phyloP scores from a whole-genome alignment of 1,140 invertebrate genomes.

The Pectinophora gossypiella region DNA sequence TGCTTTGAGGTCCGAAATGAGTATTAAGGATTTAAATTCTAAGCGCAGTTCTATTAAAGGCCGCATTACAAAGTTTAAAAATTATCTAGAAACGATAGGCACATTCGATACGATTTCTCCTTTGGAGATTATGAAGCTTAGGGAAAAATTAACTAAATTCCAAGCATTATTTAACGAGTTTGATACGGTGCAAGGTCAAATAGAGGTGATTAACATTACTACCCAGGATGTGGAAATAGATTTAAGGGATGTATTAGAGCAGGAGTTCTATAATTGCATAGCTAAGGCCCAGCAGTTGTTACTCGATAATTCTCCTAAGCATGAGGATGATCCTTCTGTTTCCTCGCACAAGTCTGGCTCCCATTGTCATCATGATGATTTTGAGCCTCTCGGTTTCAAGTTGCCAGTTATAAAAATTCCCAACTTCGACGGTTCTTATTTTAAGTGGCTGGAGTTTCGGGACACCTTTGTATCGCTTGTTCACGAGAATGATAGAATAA shows the following conservation, averaged over 20 bases:
- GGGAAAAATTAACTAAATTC: not conserved
- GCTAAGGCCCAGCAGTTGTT: not conserved
- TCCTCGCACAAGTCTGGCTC: not conserved
- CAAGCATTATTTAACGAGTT: not conserved
- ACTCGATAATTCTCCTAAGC: not conserved
- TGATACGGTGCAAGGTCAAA: not conserved
- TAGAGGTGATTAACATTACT: not conserved
- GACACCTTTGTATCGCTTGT: no score
- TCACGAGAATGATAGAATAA: no score
- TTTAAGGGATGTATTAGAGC: not conserved
- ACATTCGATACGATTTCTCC: not conserved
- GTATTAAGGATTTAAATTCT: not conserved
- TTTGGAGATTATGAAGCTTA: not conserved
- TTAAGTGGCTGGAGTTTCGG: no score
- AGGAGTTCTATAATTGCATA: not conserved
- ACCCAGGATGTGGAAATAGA: not conserved
- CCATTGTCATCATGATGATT: not conserved
- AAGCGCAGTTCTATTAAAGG: not conserved
- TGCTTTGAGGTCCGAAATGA: not conserved
- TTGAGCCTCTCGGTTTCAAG: not conserved
- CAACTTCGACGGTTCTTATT: not conserved
- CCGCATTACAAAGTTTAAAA: no score
- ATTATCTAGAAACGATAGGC: not conserved
- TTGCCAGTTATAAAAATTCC: not conserved
- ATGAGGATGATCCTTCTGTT: not conserved